Base-by-base conservation (phyloP, 2,797 vertebrate species). In the Neoniphon sammara region DNA sequence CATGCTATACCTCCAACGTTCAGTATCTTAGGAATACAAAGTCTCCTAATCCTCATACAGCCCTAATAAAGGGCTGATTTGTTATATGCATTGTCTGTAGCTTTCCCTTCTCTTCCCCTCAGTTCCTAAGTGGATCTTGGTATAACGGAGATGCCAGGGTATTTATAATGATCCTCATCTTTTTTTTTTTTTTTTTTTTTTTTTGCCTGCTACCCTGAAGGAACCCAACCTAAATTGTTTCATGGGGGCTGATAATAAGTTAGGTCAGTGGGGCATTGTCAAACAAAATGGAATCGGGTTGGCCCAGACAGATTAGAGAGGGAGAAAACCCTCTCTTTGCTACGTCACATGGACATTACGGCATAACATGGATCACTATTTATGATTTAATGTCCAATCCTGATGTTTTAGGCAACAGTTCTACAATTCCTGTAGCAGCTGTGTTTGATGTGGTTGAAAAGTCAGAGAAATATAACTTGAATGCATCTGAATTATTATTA, bases 191-290 rank as follows among this genome's bases (percentile, higher is more conserved):
- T n/a, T n/a, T n/a, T n/a, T 85, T 81, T 78, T 44, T 46, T 72
- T 78, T 75, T 70, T 23, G 42, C 61, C 23, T 73, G 49, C 60
- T 67, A 63, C 78, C 70, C 82, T 42, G 18, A 56, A 73, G 78
- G 76, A 88, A 66, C 63, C 69, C 15, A 20, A 78, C 69, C 78
- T 81, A 87, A 87, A 89, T 86, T 31, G 78, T 87, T 84, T 85
- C 71, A 73, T 76, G n/a, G 85, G 66, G 44, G 78, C 54, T 65
- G 78, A n/a, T 85, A 83, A 79, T 77, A 82, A 85, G 81, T 85
- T 86, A 83, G 81, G 81, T 83, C 52, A 72, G 81, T 31, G 1
- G 77, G 82, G 81, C 69, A 47, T 65, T 55, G 21, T 80, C 58
- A 59, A 61, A 76, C 72, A 60, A 78, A 85, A 80, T 80, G 69